Evolutionary conservation across 2,113 vertebrate genomes (phyloP).

Genomic region (Platysteira castanea): DNA sequence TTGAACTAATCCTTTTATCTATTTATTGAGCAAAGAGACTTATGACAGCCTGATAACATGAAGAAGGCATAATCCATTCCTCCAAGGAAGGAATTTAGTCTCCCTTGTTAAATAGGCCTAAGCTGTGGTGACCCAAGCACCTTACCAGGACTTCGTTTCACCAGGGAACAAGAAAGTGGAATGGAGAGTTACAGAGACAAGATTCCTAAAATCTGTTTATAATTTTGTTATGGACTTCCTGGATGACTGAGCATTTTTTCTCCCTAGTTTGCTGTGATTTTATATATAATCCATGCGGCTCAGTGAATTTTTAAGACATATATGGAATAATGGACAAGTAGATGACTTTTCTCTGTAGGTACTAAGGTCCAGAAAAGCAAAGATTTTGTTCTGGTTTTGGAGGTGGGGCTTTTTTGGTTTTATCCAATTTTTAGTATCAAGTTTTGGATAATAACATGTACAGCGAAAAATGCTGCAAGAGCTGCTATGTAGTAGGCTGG

Average conservation of each 20-base stretch:
- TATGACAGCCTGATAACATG: background rate
- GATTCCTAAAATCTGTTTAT: background rate
- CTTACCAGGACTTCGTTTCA: background rate
- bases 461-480: background rate
- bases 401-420: fast-evolving
- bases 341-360: background rate
- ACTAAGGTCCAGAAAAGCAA: background rate
- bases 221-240: background rate
- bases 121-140: background rate
- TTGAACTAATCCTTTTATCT: background rate
- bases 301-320: background rate
- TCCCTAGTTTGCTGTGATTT: background rate
- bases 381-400: background rate
- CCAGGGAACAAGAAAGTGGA: background rate
- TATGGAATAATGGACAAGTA: background rate
- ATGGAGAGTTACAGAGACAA: background rate
- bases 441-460: background rate
- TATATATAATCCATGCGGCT: background rate
- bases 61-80: background rate
- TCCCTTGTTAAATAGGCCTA: background rate
- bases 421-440: background rate
- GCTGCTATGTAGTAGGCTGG: background rate
- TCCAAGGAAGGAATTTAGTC: background rate
- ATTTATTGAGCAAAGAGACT: background rate
- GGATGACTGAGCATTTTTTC: background rate